phyloP scores from a whole-genome alignment of 2,797 vertebrate genomes.

The Orientallactaga sibirica region DNA sequence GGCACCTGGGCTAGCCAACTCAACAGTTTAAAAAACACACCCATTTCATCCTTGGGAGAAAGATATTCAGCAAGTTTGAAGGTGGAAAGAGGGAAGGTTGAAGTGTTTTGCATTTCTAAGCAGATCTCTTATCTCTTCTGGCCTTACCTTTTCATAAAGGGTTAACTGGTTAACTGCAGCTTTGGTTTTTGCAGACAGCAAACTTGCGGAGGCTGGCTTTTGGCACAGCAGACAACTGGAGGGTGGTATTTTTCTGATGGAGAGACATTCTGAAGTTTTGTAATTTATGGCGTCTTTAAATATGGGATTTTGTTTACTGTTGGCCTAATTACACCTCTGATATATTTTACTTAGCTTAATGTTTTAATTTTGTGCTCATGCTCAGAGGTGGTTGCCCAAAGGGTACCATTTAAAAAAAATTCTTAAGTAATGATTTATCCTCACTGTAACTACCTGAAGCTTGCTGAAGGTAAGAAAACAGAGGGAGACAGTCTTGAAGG shows the following conservation, averaged over 20 bases:
- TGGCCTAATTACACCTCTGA: slow-evolving; percentile 76
- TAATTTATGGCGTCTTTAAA: slow-evolving; percentile 74
- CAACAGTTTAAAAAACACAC: slow-evolving; percentile 58
- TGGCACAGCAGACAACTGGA: slow-evolving; percentile 56
- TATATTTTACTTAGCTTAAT: slow-evolving; percentile 69
- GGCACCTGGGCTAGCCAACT: slow-evolving; percentile 71
- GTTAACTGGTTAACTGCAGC: slow-evolving; percentile 25
- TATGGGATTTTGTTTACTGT: slow-evolving; percentile 72
- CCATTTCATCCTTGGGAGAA: slow-evolving; percentile 49
- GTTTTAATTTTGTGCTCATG: slow-evolving; percentile 72
- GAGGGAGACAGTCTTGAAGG: background rate
- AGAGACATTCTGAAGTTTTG: slow-evolving; percentile 68
- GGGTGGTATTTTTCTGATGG: slow-evolving; percentile 60
- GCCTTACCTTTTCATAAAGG: background rate
- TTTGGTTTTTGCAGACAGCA: slow-evolving; percentile 42
- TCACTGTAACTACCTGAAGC: slow-evolving; percentile 23
- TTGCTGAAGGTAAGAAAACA: slow-evolving; percentile 38
- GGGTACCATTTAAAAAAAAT: slow-evolving; percentile 59
- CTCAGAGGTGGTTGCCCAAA: slow-evolving; percentile 61
- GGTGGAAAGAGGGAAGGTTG: slow-evolving; percentile 51
- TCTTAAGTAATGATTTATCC: slow-evolving; percentile 39
- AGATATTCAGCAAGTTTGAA: slow-evolving; percentile 56
- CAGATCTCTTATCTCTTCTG: slow-evolving; percentile 70
- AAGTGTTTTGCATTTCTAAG: slow-evolving; percentile 51
- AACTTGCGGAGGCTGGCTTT: slow-evolving; percentile 67